A percentile compares a stretch with the other conserved stretches of the same genome.
These are phyloP conservation scores for Aphis craccivora DNA, from an alignment of 1,140 invertebrate species.

Conservation along the genomic window DNA sequence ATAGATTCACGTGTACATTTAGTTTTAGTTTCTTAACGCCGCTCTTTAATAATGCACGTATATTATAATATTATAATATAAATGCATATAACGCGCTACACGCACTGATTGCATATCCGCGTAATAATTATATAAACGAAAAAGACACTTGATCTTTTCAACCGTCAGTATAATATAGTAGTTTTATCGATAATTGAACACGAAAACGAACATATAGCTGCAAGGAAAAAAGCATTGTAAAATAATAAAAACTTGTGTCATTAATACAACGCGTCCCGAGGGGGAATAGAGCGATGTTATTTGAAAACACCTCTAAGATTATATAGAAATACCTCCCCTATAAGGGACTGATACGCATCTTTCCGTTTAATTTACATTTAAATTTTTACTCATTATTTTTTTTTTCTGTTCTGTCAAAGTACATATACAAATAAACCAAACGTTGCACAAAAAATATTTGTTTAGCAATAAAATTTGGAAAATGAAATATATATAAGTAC, in stretches of 20 bases:
- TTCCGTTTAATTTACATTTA: background rate
- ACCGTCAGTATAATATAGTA: background rate
- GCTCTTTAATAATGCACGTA: background rate
- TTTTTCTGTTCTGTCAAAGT: background rate
- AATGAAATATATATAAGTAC: no score
- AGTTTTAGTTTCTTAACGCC: background rate
- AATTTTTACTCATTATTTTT: background rate
- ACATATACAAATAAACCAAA: no score
- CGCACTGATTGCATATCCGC: background rate
- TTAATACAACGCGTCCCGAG: background rate
- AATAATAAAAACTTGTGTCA: background rate
- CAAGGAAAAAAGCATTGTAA: background rate
- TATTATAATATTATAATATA: background rate
- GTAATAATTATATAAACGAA: background rate
- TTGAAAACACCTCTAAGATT: background rate
- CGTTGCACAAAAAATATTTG: no score
- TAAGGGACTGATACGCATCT: background rate
- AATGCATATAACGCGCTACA: background rate
- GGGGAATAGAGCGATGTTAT: background rate
- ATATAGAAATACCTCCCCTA: background rate
- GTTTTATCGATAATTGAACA: background rate
- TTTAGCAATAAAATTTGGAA: no score
- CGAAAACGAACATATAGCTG: background rate
- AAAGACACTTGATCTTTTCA: background rate
- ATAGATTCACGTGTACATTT: background rate